Percentiles rank a stretch among this genome's conserved stretches.
Evolutionary conservation across 35 echinoderm and acorn worm genomes (phyloP).

Genomic region (Ptychodera flava): DNA sequence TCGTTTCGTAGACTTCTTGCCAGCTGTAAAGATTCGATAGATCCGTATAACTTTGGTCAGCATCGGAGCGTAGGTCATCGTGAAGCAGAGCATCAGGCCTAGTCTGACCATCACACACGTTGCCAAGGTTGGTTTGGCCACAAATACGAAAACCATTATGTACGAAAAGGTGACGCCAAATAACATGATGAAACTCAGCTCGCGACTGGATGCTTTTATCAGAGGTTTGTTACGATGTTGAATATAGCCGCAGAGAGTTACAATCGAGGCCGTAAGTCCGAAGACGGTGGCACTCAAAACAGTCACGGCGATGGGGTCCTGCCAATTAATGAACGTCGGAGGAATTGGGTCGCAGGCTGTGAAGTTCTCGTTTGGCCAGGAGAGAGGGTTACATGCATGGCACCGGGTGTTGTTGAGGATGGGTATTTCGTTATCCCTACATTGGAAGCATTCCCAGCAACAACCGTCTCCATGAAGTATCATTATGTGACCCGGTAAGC

Average conservation of each 20-base stretch:
- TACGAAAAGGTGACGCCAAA: conserved; percentile 11
- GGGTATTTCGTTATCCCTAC: conserved; percentile 25
- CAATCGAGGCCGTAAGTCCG: background rate
- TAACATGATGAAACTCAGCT: conserved; percentile 23
- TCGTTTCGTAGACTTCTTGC: conserved; percentile 45
- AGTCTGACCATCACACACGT: conserved; percentile 43
- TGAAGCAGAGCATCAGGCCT: conserved; percentile 48
- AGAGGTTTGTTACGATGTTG: conserved; percentile 14
- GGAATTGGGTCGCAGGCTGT: conserved; percentile 19
- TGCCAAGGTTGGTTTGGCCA: background rate
- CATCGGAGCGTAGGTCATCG: conserved; percentile 65
- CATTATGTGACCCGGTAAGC: conserved; percentile 14
- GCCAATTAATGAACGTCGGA: background rate
- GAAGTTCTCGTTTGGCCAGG: conserved; percentile 32
- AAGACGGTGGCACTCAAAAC: background rate
- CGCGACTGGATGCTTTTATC: conserved; percentile 27
- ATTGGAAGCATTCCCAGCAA: conserved; percentile 38
- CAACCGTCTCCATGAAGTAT: conserved; percentile 22
- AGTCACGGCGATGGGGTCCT: conserved; percentile 16
- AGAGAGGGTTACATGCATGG: conserved; percentile 5
- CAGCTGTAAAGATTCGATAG: conserved; percentile 59
- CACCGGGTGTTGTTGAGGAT: conserved; percentile 14
- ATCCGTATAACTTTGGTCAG: conserved; percentile 58
- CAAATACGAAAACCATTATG: background rate
- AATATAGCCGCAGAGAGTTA: background rate